A percentile compares a stretch with the other conserved stretches of the same genome.
Evolutionary conservation across 1,140 invertebrate genomes (phyloP).

Genomic region (Brachionus koreanus): DNA sequence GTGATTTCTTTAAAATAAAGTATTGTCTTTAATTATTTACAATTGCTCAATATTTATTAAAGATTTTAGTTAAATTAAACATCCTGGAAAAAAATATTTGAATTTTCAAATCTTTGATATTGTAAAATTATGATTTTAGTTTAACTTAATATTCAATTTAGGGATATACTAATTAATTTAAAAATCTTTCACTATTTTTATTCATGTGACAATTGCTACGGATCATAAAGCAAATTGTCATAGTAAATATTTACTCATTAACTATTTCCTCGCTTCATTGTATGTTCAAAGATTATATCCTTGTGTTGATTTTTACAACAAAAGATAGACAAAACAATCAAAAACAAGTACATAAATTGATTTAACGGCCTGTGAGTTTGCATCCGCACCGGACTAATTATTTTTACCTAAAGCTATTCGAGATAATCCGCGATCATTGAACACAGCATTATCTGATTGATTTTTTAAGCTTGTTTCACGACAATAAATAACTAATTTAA

Average conservation of each 20-base stretch:
- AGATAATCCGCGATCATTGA: not conserved
- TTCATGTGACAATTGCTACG: not conserved
- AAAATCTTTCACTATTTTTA: not conserved
- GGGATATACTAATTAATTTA: no score
- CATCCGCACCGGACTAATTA: not conserved
- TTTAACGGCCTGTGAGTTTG: constrained; percentile 37
- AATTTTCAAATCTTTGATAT: no score
- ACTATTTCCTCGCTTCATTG: not conserved
- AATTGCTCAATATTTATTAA: no score
- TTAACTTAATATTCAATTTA: no score
- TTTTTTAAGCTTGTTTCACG: not conserved
- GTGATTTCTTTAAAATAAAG: no score
- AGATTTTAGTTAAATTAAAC: no score
- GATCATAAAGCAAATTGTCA: not conserved
- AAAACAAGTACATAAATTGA: not conserved
- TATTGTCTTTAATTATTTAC: no score
- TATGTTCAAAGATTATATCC: constrained; percentile 36
- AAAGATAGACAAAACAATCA: constrained; percentile 8
- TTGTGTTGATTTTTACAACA: constrained; percentile 38
- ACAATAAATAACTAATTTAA: constrained; percentile 15
- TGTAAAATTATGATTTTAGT: no score
- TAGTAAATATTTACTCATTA: not conserved
- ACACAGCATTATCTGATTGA: not conserved
- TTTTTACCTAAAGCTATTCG: not conserved
- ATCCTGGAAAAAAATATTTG: no score